Conservation (phyloP, 2,797 vertebrate species). For the Danio tinwini region DNA sequence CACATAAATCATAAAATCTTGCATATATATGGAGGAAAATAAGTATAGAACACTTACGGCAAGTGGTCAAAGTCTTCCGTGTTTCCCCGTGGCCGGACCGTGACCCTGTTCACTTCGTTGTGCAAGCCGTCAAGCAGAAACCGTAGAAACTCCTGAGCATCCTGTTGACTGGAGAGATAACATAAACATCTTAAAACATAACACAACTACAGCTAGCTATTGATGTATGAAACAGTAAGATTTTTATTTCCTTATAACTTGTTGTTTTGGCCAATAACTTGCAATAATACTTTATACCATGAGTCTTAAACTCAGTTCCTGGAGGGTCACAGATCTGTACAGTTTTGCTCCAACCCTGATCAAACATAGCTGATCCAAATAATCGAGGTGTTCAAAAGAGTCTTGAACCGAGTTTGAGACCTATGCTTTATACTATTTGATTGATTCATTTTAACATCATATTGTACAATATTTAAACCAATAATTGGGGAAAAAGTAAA, state of each 20-base stretch:
- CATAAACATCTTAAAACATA: slow-evolving; percentile 13
- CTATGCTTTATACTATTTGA: too few species aligned
- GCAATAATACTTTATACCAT: too few species aligned
- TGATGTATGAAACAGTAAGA: neutral
- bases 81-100: slow-evolving; percentile 81
- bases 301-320: too few species aligned
- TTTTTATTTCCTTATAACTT: neutral
- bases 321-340: too few species aligned
- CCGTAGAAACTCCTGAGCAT: slow-evolving; percentile 96
- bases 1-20: neutral
- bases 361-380: too few species aligned
- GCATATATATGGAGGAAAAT: neutral
- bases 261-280: neutral
- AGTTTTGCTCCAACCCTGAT: too few species aligned
- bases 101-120: slow-evolving; percentile 94
- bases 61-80: slow-evolving; percentile 90
- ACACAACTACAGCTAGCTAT: neutral
- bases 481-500: neutral
- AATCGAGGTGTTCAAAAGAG: too few species aligned
- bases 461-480: neutral
- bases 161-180: slow-evolving; percentile 75
- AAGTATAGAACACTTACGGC: slow-evolving; percentile 78
- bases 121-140: slow-evolving; percentile 96
- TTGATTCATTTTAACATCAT: too few species aligned
- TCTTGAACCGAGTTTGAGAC: too few species aligned